Evolutionary conservation across 2,113 vertebrate genomes (phyloP), one percentile per base, ranked within the genome.

Genomic region (Dolichallabes microphthalmus): DNA sequence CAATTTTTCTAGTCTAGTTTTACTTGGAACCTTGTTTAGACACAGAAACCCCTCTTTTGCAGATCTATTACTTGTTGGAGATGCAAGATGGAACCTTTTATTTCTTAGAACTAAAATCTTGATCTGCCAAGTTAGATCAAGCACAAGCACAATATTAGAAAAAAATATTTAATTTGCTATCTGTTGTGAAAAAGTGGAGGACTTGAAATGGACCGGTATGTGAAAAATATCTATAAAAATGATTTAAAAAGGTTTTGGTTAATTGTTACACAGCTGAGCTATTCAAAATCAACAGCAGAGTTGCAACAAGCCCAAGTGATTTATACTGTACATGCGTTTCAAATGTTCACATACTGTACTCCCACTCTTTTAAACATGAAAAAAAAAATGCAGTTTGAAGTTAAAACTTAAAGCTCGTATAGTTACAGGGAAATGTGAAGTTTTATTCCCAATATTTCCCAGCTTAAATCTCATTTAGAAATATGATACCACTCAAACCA

Each of bases 391-490:
- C 27, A 4, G 19, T 78, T 58, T 35, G 6, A 35, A 22, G 12
- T 58, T 35, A 12, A 35, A 13, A 20, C 76, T 1, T 7, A 22
- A 11, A 45, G 45, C 45, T 45, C 45, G 0, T 45, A 45, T 45
- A 45, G 45, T 45, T 45, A 45, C 7, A 58, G 27, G 20, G 27
- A 12, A 8, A 50, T 58, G 22, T 30, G 52, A 8, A 71, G 9
- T 4, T 10, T 61, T 58, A 58, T 81, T 75, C 69, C 76, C 69
- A 79, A 88, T 55, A 68, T 84, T 66, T 50, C 57, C 2, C 4
- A 57, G 57, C 69, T 84, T 80, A 74, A 76, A 64, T 71, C 53
- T 85, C 71, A 82, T 86, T 86, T 82, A 71, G 77, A 71, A 84
- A 80, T 84, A 77, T 86, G 83, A 88, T 82, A 71, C 77, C 64